Percentiles rank a stretch among this genome's conserved stretches.
phyloP scores from a whole-genome alignment of 2,888 invertebrate species.

The Epiblema foenella region DNA sequence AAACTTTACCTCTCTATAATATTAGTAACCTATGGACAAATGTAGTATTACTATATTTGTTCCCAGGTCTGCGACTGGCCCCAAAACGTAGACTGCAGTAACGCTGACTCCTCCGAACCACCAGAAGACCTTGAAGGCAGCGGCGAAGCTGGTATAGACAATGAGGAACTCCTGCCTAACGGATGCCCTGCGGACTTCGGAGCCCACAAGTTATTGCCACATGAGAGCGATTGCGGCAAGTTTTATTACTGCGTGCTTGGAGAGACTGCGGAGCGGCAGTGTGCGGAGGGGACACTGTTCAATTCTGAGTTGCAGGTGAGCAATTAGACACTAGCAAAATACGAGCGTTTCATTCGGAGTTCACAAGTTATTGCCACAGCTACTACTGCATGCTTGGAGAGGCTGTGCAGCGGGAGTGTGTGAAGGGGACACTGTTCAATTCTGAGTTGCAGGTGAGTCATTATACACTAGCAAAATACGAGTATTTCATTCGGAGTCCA shows the following conservation, averaged over 20 bases:
- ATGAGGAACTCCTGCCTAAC: slow-evolving; percentile 16
- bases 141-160: slow-evolving; percentile 13
- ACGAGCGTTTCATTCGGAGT: too few species aligned
- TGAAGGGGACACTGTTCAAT: slow-evolving; percentile 57
- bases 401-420: slow-evolving; percentile 54
- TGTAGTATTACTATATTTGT: too few species aligned
- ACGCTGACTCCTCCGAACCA: slow-evolving; percentile 22
- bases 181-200: slow-evolving; percentile 43
- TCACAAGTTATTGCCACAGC: slow-evolving; percentile 48
- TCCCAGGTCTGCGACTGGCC: not conserved
- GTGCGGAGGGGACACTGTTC: slow-evolving; percentile 56
- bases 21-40: too few species aligned
- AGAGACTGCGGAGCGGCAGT: slow-evolving; percentile 50
- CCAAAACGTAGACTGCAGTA: slow-evolving; percentile 24
- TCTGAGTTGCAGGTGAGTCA: slow-evolving; percentile 53
- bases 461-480: too few species aligned
- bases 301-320: slow-evolving; percentile 57
- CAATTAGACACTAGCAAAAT: too few species aligned
- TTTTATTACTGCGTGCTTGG: slow-evolving; percentile 44
- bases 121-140: slow-evolving; percentile 28
- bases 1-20: too few species aligned
- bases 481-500: slow-evolving; percentile 47
- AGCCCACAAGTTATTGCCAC: slow-evolving; percentile 43
- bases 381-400: slow-evolving; percentile 62
- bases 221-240: slow-evolving; percentile 41